phyloP scores from a whole-genome alignment of 2,888 invertebrate genomes.

The Atrina japonica region DNA sequence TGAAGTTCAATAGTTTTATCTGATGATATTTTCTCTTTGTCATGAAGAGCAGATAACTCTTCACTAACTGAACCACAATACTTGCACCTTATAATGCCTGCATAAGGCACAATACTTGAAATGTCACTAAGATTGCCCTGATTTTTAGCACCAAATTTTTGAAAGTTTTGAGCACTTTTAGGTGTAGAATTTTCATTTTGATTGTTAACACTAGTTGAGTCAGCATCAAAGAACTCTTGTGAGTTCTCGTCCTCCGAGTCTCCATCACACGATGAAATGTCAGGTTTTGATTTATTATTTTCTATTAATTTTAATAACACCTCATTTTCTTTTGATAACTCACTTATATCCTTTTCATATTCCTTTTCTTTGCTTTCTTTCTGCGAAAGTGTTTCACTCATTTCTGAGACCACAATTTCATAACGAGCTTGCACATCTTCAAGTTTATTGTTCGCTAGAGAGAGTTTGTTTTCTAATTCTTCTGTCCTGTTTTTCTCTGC shows the following conservation, averaged over 20 bases:
- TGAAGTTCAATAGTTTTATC: background rate
- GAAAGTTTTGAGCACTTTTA: slow-evolving; percentile 15
- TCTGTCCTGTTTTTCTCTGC: slow-evolving; percentile 26
- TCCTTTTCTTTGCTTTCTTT: slow-evolving; percentile 9
- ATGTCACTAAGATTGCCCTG: slow-evolving; percentile 13
- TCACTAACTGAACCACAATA: background rate
- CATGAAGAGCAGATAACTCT: background rate
- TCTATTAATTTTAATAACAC: slow-evolving; percentile 17
- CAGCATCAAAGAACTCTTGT: background rate
- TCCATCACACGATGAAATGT: background rate
- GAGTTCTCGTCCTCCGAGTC: slow-evolving; percentile 1
- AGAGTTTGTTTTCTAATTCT: slow-evolving; percentile 50
- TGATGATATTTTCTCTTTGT: background rate
- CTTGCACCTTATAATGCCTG: background rate
- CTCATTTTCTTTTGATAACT: slow-evolving; percentile 20
- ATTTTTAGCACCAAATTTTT: background rate
- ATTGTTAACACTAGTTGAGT: background rate
- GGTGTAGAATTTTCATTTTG: slow-evolving; percentile 7
- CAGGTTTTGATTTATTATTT: slow-evolving; percentile 11
- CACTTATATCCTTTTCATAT: slow-evolving; percentile 2
- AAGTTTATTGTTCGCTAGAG: slow-evolving; percentile 26
- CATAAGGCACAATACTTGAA: slow-evolving; percentile 8
- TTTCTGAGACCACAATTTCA: slow-evolving; percentile 10
- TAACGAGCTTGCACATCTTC: slow-evolving; percentile 13
- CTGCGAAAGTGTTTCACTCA: slow-evolving; percentile 10